Evolutionary conservation across 2,113 vertebrate species (phyloP), one percentile per base, ranked within the genome.

Genomic region (Dolichotis patagonum): DNA sequence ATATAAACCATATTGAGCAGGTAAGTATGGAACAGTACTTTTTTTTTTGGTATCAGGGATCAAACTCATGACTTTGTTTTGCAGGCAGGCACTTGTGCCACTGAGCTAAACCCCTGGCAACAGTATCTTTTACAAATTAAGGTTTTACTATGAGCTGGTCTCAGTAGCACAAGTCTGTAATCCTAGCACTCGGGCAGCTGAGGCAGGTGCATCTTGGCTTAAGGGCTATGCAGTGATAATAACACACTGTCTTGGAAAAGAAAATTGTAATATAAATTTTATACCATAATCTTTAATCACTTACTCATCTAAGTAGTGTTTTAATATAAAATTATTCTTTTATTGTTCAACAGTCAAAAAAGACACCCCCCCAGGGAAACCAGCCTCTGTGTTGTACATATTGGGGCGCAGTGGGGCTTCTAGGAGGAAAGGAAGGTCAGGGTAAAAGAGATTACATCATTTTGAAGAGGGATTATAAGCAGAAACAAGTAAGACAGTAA

Each of bases 251-350:
- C 77, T 77, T 26, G 41, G 30, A 32, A 52, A 80, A 77, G 28
- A 77, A 46, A 17, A 65, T 85, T 84, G 81, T 71, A 90, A 88
- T 92, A 65, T 46, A 77, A 92, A 85, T 12, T 94, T 93, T 32
- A 43, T 41, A 69, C 20, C 71, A 92, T 1, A 63, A 63, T 95
- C 35, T 62, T 65, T 22, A 85, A 16, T 91, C 22, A 43, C 41
- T 24, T 46, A 88, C 4, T 71, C 35, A 92, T 58, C 13, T 71
- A 69, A 80, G 32, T 81, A 73, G 82, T 71, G 52, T 80, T 93
- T 85, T n/a, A 43, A 96, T 30, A 38, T 91, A 80, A 89, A 85
- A 93, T 60, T 38, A 92, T 9, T 52, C 49, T 19, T 85, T 90
- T 65, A 88, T 85, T 32, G 56, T 69, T 43, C 0, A 32, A n/a